phyloP scores from a whole-genome alignment of 2,888 invertebrate species.

The Bombylius major region DNA sequence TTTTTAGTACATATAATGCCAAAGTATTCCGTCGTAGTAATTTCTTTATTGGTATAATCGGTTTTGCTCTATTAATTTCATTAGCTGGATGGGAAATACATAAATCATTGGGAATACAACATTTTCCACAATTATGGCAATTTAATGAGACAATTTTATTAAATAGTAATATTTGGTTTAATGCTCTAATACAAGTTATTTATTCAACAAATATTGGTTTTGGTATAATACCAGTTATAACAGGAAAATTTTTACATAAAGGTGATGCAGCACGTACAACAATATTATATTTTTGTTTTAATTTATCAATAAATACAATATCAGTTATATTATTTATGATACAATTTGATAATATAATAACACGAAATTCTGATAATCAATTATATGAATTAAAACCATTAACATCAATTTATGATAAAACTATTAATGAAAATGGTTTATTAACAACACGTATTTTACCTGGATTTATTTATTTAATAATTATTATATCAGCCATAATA shows the following conservation, averaged over 20 bases:
- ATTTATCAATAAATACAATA: constrained; percentile 33
- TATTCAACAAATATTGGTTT: constrained; percentile 35
- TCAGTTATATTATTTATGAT: constrained; percentile 35
- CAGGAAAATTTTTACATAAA: constrained; percentile 36
- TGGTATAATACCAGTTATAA: constrained; percentile 34
- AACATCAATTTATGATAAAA: constrained; percentile 33
- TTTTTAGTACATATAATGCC: constrained; percentile 32
- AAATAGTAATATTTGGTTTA: constrained; percentile 34
- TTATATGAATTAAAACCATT: constrained; percentile 32
- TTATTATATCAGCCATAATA: constrained; percentile 30
- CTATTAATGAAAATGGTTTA: constrained; percentile 21
- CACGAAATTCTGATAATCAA: constrained; percentile 16
- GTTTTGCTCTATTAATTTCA: constrained; percentile 26
- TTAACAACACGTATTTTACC: constrained; percentile 24
- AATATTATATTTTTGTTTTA: constrained; percentile 35
- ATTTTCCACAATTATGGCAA: constrained; percentile 31
- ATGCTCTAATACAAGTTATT: constrained; percentile 35
- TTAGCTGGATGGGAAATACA: constrained; percentile 34
- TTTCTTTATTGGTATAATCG: constrained; percentile 29
- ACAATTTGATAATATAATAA: constrained; percentile 27
- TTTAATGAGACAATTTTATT: constrained; percentile 23
- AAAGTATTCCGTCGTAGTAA: constrained; percentile 30
- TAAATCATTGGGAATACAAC: constrained; percentile 26
- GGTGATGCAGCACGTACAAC: constrained; percentile 36
- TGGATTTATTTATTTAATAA: constrained; percentile 25